Evolutionary conservation across 2,797 vertebrate species (phyloP).

Genomic region (Channallabes apus): DNA sequence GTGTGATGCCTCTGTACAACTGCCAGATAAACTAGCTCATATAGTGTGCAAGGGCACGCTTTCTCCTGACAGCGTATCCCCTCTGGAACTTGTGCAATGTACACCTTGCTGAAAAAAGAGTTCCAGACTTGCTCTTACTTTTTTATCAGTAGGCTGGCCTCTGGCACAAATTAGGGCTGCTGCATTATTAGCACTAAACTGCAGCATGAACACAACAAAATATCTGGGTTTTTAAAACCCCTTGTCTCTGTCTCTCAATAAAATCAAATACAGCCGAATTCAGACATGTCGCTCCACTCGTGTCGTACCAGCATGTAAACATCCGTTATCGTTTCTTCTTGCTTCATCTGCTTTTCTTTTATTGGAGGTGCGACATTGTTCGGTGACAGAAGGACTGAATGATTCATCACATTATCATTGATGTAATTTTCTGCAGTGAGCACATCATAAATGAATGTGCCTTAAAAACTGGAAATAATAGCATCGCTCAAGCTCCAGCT

Average conservation of each 20-base stretch:
- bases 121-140: neutral
- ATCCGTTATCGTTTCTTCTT: neutral
- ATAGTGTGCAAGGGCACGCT: neutral
- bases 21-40: slow-evolving; percentile 5
- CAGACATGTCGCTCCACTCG: neutral
- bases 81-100: neutral
- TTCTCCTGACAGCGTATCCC: neutral
- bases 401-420: neutral
- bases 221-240: neutral
- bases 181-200: neutral
- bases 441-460: neutral
- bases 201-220: neutral
- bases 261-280: neutral
- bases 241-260: no score
- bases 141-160: neutral
- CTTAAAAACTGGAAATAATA: neutral
- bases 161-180: neutral
- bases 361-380: no score
- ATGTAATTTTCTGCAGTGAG: neutral
- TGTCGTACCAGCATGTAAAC: no score
- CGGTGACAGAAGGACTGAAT: neutral
- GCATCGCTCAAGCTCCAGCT: neutral
- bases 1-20: neutral
- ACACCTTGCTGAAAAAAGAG: neutral
- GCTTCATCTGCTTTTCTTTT: neutral